Evolutionary conservation across 2,113 vertebrate genomes (phyloP).

Genomic region (Eubucco bourcierii): DNA sequence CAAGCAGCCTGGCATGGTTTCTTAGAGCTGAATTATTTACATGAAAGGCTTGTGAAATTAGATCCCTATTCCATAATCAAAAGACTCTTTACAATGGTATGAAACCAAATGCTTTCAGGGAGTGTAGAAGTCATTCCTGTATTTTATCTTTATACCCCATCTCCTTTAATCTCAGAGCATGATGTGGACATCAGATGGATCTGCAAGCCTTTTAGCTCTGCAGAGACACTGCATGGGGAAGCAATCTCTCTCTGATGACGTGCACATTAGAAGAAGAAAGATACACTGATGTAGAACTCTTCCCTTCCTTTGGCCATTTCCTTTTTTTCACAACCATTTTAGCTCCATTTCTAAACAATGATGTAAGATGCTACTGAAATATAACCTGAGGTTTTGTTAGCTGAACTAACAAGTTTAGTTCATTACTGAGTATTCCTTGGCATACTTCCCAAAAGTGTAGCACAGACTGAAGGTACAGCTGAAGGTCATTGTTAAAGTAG

Average conservation of each 20-base stretch:
- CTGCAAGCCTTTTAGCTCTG: conserved; percentile 29
- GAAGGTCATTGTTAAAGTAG: neutral
- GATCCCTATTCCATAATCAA: conserved; percentile 43
- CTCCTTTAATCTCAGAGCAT: conserved; percentile 43
- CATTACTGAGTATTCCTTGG: neutral
- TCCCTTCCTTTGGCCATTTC: neutral
- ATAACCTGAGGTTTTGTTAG: neutral
- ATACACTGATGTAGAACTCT: neutral
- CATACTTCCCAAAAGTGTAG: neutral
- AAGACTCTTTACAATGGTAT: conserved; percentile 38
- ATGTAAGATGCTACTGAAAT: neutral
- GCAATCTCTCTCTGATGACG: neutral
- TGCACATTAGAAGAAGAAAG: neutral
- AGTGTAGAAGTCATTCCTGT: neutral
- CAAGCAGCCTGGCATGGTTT: conserved; percentile 8
- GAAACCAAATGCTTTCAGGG: conserved; percentile 24
- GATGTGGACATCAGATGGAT: conserved; percentile 14
- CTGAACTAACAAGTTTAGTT: neutral
- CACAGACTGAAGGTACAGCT: neutral
- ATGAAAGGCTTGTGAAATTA: conserved; percentile 62
- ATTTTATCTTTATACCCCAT: conserved; percentile 12
- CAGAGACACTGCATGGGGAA: neutral
- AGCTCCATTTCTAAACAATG: neutral
- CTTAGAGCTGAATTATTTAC: conserved; percentile 47
- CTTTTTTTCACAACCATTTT: neutral